Conservation (phyloP, 2,113 vertebrate species). For the Albula goreensis region DNA sequence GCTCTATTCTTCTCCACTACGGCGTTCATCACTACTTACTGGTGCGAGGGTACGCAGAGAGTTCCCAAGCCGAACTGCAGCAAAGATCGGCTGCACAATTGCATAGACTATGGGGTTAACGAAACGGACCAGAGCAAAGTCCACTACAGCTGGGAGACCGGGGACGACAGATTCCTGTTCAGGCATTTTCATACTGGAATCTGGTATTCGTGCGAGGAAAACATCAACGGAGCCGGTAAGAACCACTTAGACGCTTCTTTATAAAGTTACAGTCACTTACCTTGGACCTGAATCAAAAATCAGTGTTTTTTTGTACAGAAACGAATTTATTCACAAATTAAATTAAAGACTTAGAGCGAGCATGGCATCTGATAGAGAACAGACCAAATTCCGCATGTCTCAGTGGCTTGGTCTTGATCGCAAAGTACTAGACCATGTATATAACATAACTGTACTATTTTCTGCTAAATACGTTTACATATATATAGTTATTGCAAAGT, state of each 20-base stretch:
- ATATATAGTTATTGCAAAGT: too few relatives aligned
- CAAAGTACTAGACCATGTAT: too few relatives aligned
- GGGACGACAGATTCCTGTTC: slow-evolving; percentile 88
- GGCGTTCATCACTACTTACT: slow-evolving; percentile 88
- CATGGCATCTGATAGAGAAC: too few relatives aligned
- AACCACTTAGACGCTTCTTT: slow-evolving; percentile 19
- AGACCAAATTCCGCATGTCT: too few relatives aligned
- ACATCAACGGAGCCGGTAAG: slow-evolving; percentile 86
- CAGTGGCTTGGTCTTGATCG: too few relatives aligned
- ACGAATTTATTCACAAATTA: too few relatives aligned
- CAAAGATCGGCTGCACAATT: slow-evolving; percentile 76
- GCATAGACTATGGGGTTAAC: slow-evolving; percentile 85
- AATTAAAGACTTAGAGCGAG: too few relatives aligned
- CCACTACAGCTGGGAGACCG: slow-evolving; percentile 93
- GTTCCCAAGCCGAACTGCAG: slow-evolving; percentile 72
- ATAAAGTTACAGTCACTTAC: background rate
- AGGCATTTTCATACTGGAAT: slow-evolving; percentile 90
- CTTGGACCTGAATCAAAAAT: background rate
- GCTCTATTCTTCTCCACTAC: slow-evolving; percentile 74
- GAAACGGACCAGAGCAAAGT: slow-evolving; percentile 78
- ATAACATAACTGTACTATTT: too few relatives aligned
- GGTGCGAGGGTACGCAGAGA: slow-evolving; percentile 90
- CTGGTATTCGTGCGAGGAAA: slow-evolving; percentile 91
- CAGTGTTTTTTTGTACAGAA: too few relatives aligned
- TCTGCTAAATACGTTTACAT: too few relatives aligned